Evolutionary conservation across 2,797 vertebrate genomes (phyloP).

Genomic region (Argentina silus): DNA sequence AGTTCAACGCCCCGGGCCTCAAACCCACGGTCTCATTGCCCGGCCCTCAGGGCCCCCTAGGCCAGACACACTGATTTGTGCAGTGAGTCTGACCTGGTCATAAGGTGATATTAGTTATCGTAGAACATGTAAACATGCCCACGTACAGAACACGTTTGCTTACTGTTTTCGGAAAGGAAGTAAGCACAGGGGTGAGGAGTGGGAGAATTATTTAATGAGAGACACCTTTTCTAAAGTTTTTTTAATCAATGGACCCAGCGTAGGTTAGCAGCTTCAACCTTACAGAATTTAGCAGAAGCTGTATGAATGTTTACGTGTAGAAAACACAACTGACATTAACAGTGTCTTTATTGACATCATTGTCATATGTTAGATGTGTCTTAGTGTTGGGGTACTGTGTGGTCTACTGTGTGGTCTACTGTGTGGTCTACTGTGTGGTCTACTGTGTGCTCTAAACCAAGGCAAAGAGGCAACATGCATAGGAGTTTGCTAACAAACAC

Average conservation of each 20-base stretch:
- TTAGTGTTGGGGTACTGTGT: too few relatives aligned
- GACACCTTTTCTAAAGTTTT: neutral
- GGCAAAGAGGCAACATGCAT: neutral
- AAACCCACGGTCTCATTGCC: neutral
- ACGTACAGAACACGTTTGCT: neutral
- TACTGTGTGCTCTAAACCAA: neutral
- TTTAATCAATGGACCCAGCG: too few relatives aligned
- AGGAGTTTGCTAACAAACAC: neutral
- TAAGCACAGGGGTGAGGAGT: neutral
- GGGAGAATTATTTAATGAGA: neutral
- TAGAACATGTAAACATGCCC: neutral
- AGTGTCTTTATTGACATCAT: too few relatives aligned
- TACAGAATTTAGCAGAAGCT: too few relatives aligned
- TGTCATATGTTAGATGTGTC: too few relatives aligned
- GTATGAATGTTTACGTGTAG: too few relatives aligned
- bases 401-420: neutral
- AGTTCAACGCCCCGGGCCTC: neutral
- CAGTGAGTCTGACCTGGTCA: neutral
- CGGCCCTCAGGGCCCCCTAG: neutral
- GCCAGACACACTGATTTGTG: neutral
- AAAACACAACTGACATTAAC: too few relatives aligned
- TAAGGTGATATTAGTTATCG: neutral
- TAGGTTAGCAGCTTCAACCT: too few relatives aligned
- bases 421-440: neutral
- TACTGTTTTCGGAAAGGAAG: neutral